These are phyloP conservation scores for Lagodon rhomboides DNA, from an alignment of 2,797 vertebrate species.

Conservation along the genomic window DNA sequence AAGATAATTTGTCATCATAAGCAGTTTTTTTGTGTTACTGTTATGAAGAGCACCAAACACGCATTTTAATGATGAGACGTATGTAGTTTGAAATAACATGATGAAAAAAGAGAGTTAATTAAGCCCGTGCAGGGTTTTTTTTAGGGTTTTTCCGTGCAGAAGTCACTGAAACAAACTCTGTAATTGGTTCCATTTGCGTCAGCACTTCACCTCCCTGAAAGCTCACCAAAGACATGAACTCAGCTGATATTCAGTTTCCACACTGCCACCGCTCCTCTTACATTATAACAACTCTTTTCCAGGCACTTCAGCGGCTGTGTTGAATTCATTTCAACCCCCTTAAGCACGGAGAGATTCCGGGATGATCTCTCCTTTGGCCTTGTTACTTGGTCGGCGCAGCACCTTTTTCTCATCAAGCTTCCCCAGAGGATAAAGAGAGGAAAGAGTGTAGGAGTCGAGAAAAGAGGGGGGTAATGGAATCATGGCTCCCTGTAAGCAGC, in stretches of 20 bases:
- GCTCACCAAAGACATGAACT: conserved; percentile 31
- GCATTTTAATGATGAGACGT: too few relatives aligned
- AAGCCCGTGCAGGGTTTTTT: too few relatives aligned
- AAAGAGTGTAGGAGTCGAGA: conserved; percentile 39
- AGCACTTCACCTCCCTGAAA: conserved; percentile 24
- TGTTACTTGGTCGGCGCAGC: conserved; percentile 36
- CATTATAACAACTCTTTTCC: conserved; percentile 14
- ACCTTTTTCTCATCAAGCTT: conserved; percentile 44
- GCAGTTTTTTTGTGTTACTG: too few relatives aligned
- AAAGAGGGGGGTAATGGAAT: conserved; percentile 51
- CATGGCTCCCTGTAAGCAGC: conserved; percentile 46
- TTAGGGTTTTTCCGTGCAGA: too few relatives aligned
- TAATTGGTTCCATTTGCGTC: conserved; percentile 32
- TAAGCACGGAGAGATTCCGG: conserved; percentile 33
- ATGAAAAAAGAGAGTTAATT: too few relatives aligned
- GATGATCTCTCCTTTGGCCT: conserved; percentile 47
- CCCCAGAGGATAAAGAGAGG: conserved; percentile 39
- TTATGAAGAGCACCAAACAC: too few relatives aligned
- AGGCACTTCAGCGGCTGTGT: conserved; percentile 38
- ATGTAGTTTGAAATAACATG: too few relatives aligned
- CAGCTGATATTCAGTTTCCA: conserved; percentile 27
- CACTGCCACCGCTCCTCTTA: conserved; percentile 9
- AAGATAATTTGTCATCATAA: too few relatives aligned
- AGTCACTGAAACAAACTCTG: too few relatives aligned
- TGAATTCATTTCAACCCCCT: conserved; percentile 51